A percentile compares a stretch with the other conserved stretches of the same genome.
These are phyloP conservation scores for Equus przewalskii DNA, from an alignment of 2,113 vertebrate genomes.

Conservation along the genomic window DNA sequence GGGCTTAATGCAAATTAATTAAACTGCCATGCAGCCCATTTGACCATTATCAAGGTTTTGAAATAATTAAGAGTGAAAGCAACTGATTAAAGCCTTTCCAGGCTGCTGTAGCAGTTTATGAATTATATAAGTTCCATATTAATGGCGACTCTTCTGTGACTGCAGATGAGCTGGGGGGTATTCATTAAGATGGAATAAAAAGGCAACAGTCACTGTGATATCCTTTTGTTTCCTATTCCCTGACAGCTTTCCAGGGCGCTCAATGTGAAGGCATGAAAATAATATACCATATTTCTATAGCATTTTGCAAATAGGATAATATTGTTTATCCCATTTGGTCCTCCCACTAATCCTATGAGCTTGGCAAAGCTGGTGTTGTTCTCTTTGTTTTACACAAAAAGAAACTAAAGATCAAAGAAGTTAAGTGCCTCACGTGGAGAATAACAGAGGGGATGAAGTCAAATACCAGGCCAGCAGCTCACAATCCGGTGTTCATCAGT, in stretches of 20 bases:
- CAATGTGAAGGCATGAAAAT: constrained; percentile 44
- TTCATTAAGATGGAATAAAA: constrained; percentile 79
- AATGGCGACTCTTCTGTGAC: constrained; percentile 62
- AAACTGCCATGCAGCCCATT: constrained; percentile 72
- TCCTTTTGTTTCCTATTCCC: constrained; percentile 58
- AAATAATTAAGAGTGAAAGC: constrained; percentile 83
- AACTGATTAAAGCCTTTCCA: constrained; percentile 80
- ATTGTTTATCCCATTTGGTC: not conserved
- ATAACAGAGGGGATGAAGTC: not conserved
- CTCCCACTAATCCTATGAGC: constrained; percentile 43
- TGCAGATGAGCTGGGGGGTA: constrained; percentile 79
- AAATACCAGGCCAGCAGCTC: not conserved
- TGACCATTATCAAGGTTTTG: constrained; percentile 78
- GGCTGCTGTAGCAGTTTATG: constrained; percentile 76
- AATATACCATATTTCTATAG: constrained; percentile 45
- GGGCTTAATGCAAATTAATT: constrained; percentile 78
- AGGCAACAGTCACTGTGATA: constrained; percentile 23
- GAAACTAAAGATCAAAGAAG: not conserved
- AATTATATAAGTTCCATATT: constrained; percentile 82
- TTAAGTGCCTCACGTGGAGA: not conserved
- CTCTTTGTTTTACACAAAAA: constrained; percentile 25
- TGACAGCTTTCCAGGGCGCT: constrained; percentile 26
- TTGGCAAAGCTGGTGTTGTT: not conserved
- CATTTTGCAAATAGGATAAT: constrained; percentile 64
- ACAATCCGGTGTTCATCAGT: not conserved